Base-by-base conservation (phyloP, 2,888 invertebrate genomes). In the Thera obeliscata region DNA sequence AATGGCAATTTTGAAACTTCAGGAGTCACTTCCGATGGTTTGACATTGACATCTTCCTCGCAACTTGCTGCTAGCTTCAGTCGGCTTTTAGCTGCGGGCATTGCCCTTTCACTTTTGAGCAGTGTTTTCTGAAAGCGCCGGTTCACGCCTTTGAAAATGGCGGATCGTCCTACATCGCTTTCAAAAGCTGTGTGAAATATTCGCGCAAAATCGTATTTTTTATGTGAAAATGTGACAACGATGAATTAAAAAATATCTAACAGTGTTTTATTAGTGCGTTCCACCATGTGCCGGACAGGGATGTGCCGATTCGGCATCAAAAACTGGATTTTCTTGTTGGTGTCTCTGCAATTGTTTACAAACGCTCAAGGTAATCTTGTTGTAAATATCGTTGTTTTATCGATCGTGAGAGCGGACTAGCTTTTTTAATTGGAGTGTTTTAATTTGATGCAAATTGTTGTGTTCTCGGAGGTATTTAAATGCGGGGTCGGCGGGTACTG, bases 311-410 rank as follows among this genome's bases (percentile, higher is more conserved):
- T 90, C 81, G 89, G 90, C 77, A 84, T 87, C 70, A 88, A 88
- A 85, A 91, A 91, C 89, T 93, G 93, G 92, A 92, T 94, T 84
- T 91, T 91, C 85, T 89, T 93, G 88, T 78, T 90, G 78, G 87
- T 83, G 83, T 85, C 85, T 78, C 78, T 89, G 78, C 86, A 89
- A 89, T 93, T 94, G 93, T 94, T 94, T 94, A 94, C 94, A 90
- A 91, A 89, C 83, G 90, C 83, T 84, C 88, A 93, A 94, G 94
- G 94, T 94, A 87, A 90, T 85, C 86, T 87, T 83, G 82, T 79
- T 82, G 86, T 84, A 89, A 90, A 90, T 90, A 91, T 87, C 87
- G 78, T 85, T 87, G 85, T 86, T 84, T 75, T 86, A 90, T 89
- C 84, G 88, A 91, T 91, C 88, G 81, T 73, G 66, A 77, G 71